phyloP scores from a whole-genome alignment of 2,888 invertebrate genomes.

The Cephus pygmeus region DNA sequence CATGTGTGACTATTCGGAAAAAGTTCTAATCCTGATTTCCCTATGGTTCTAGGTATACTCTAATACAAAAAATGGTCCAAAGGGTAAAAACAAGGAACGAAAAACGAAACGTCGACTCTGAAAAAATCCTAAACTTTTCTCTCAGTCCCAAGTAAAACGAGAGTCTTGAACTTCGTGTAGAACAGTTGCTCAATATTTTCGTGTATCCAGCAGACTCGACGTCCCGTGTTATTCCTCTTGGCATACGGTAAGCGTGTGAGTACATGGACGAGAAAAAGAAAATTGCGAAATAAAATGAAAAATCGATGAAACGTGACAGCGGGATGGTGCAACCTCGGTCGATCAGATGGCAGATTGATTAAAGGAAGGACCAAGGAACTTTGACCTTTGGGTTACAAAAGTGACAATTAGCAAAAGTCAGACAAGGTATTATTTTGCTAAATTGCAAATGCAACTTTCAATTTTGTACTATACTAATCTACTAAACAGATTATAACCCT shows the following conservation, averaged over 20 bases:
- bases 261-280: neutral
- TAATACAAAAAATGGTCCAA: neutral
- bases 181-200: neutral
- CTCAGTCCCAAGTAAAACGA: neutral
- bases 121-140: neutral
- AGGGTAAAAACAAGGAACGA: neutral
- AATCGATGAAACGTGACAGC: neutral
- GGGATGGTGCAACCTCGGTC: neutral
- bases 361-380: neutral
- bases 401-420: neutral
- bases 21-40: neutral
- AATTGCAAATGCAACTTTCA: neutral
- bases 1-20: neutral
- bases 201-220: neutral
- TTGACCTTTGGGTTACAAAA: neutral
- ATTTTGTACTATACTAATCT: neutral
- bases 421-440: neutral
- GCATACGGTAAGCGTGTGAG: neutral
- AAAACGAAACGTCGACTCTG: neutral
- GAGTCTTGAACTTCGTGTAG: neutral
- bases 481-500: neutral
- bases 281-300: neutral
- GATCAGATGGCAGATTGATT: neutral
- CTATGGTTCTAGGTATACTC: neutral
- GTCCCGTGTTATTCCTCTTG: neutral